phyloP scores from a whole-genome alignment of 92 coral and sea anemone genomes.

The Diadumene lineata region DNA sequence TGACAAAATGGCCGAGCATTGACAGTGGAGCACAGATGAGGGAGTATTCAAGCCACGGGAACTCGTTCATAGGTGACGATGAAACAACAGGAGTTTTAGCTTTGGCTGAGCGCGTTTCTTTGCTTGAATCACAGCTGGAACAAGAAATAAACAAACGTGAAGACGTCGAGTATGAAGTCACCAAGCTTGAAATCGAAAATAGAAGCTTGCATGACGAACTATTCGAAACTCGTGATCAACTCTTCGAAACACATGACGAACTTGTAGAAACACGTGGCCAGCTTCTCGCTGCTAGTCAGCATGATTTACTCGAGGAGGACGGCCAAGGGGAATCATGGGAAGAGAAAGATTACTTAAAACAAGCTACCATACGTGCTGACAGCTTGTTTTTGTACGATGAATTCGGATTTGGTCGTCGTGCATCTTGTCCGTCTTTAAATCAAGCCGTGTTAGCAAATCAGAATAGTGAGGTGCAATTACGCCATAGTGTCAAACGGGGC shows the following conservation, averaged over 20 bases:
- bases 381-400: not conserved
- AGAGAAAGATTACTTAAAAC: conserved; percentile 14
- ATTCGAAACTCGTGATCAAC: conserved; percentile 49
- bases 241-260: conserved; percentile 43
- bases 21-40: conserved; percentile 29
- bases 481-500: not conserved
- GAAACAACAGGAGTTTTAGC: conserved; percentile 15
- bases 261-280: conserved; percentile 48
- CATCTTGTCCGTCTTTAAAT: conserved; percentile 19
- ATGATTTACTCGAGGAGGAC: conserved; percentile 33
- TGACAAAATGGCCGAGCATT: conserved; percentile 38
- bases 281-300: conserved; percentile 34
- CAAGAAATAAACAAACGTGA: conserved; percentile 52
- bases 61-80: conserved; percentile 4
- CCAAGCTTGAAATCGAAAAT: conserved; percentile 49
- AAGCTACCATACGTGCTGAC: not conserved
- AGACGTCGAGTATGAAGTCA: conserved; percentile 53
- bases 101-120: conserved; percentile 42
- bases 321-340: conserved; percentile 33
- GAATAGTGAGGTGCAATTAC: not conserved
- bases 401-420: conserved; percentile 7
- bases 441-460: not conserved
- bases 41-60: not conserved
- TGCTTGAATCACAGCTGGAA: conserved; percentile 39
- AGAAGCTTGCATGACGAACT: conserved; percentile 44